These are phyloP conservation scores for Cantharis flavilabris DNA, from an alignment of 2,888 invertebrate genomes.

Conservation along the genomic window DNA sequence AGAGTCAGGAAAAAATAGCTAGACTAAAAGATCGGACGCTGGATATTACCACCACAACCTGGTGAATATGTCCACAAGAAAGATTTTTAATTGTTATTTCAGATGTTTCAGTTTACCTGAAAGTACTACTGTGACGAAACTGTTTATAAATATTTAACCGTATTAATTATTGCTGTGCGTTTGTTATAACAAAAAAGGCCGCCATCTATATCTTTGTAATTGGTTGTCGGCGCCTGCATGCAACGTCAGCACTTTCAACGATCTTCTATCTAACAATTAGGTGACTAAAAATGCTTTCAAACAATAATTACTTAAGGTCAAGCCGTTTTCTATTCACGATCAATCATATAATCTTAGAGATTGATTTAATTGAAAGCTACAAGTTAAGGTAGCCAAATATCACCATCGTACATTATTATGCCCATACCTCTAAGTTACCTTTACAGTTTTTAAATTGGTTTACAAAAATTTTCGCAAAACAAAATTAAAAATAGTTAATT, in stretches of 20 bases:
- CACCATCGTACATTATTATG: neutral
- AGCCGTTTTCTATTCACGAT: constrained; percentile 10
- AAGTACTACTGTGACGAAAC: neutral
- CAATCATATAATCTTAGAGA: constrained; percentile 14
- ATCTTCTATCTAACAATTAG: constrained; percentile 47
- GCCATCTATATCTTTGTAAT: constrained; percentile 43
- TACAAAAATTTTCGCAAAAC: neutral
- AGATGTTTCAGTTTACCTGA: neutral
- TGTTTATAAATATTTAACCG: constrained; percentile 13
- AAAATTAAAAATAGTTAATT: neutral
- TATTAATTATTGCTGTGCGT: constrained; percentile 23
- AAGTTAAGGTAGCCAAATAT: neutral
- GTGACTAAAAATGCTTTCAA: constrained; percentile 56
- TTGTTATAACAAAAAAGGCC: constrained; percentile 22
- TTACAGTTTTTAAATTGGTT: neutral
- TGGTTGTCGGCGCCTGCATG: constrained; percentile 54
- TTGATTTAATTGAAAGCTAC: neutral
- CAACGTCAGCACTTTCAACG: constrained; percentile 53
- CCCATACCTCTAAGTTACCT: neutral
- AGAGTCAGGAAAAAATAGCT: too few relatives aligned
- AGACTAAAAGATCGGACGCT: too few relatives aligned
- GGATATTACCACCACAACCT: too few relatives aligned
- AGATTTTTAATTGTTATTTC: neutral
- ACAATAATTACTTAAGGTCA: constrained; percentile 37
- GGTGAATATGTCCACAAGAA: neutral